Conservation (phyloP, 2,113 vertebrate genomes). For the Platysternon megacephalum region DNA sequence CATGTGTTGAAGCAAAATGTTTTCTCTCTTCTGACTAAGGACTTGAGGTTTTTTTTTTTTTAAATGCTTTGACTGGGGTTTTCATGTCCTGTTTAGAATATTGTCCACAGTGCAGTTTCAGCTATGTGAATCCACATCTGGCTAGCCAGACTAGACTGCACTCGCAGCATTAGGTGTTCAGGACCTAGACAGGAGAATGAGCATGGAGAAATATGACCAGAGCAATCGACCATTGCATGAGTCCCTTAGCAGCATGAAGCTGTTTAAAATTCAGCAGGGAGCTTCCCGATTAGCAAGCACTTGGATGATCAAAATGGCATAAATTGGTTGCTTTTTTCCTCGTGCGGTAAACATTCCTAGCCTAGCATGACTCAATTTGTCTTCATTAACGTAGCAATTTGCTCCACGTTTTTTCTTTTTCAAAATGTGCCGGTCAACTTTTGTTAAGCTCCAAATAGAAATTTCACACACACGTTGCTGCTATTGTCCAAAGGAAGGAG, state of each 20-base stretch:
- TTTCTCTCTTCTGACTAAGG: constrained; percentile 14
- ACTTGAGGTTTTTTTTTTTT: not conserved
- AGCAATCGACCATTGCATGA: not conserved
- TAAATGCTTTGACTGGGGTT: not conserved
- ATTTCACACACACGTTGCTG: not conserved
- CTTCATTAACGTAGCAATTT: constrained; percentile 54
- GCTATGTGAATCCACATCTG: not conserved
- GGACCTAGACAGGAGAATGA: not conserved
- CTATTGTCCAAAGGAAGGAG: not conserved
- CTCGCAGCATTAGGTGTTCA: not conserved
- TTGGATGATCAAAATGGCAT: constrained; percentile 44
- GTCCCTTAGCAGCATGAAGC: not conserved
- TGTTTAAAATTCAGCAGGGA: constrained; percentile 57
- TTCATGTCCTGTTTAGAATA: not conserved
- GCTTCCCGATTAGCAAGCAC: not conserved
- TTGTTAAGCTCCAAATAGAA: not conserved
- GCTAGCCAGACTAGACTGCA: not conserved
- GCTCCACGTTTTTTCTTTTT: constrained; percentile 23
- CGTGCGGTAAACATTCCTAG: constrained; percentile 20
- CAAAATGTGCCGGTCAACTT: not conserved
- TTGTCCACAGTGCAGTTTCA: not conserved
- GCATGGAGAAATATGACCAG: not conserved
- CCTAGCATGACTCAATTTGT: not conserved
- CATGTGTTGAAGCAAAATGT: not conserved
- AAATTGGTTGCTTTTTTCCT: constrained; percentile 43